Evolutionary conservation across 2,888 invertebrate genomes (phyloP).

Genomic region (Melinaea marsaeus): DNA sequence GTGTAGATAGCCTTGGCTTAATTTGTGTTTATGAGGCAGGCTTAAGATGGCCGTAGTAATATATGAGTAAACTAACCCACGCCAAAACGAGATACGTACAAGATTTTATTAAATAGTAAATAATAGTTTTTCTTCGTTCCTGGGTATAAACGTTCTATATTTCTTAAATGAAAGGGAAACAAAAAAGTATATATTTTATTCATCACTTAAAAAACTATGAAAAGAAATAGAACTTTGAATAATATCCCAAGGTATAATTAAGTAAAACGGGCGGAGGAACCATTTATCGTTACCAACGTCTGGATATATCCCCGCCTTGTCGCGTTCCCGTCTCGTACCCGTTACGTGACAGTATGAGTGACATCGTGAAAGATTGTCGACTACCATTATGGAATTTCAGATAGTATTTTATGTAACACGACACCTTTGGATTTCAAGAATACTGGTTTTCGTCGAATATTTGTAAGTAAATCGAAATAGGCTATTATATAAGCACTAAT

Average conservation of each 20-base stretch:
- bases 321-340: constrained; percentile 4
- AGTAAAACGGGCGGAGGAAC: neutral
- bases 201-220: too few relatives aligned
- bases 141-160: too few relatives aligned
- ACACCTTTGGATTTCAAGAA: too few relatives aligned
- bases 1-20: constrained; percentile 49
- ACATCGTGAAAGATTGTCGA: constrained; percentile 12
- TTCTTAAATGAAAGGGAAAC: too few relatives aligned
- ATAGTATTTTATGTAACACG: neutral
- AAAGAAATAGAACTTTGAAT: neutral
- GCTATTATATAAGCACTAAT: too few relatives aligned
- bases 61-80: neutral
- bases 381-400: constrained; percentile 1
- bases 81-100: neutral
- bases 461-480: too few relatives aligned
- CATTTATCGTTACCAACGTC: constrained; percentile 5
- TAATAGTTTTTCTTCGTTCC: too few relatives aligned
- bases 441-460: too few relatives aligned
- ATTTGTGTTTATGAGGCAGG: constrained; percentile 64
- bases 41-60: constrained; percentile 43
- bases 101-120: too few relatives aligned
- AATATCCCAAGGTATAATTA: neutral
- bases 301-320: constrained; percentile 6
- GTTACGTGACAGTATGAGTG: constrained; percentile 10
- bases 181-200: too few relatives aligned